Evolutionary conservation across 2,888 invertebrate genomes (phyloP).

Genomic region (Schrankia costaestrigalis): DNA sequence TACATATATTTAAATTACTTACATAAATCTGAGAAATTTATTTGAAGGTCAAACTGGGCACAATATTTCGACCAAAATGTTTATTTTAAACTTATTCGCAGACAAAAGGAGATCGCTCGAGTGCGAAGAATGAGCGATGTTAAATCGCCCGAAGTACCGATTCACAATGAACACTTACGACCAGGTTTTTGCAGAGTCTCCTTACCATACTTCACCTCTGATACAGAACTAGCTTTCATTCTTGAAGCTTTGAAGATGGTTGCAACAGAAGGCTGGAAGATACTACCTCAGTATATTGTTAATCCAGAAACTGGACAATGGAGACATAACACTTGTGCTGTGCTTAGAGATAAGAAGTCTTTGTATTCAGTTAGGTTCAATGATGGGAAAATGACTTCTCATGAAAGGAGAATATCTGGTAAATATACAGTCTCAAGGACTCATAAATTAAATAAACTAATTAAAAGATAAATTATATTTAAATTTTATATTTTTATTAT

Average conservation of each 20-base stretch:
- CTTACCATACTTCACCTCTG: slow-evolving; percentile 91
- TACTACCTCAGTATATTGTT: slow-evolving; percentile 92
- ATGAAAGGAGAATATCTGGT: slow-evolving; percentile 85
- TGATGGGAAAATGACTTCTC: slow-evolving; percentile 87
- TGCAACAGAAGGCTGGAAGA: slow-evolving; percentile 93
- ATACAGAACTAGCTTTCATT: slow-evolving; percentile 89
- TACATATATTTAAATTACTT: no score
- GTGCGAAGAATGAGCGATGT: slow-evolving; percentile 65
- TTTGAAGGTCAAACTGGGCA: slow-evolving; percentile 37
- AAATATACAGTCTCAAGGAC: slow-evolving; percentile 20
- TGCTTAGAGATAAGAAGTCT: slow-evolving; percentile 91
- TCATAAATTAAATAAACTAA: background rate
- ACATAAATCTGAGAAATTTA: slow-evolving; percentile 35
- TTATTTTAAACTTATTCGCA: slow-evolving; percentile 41
- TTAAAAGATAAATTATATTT: background rate
- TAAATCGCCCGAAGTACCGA: slow-evolving; percentile 66
- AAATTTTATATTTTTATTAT: slow-evolving; percentile 9
- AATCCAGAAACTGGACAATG: slow-evolving; percentile 94
- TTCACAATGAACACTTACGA: slow-evolving; percentile 85
- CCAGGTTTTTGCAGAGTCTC: slow-evolving; percentile 94
- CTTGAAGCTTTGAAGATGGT: slow-evolving; percentile 92
- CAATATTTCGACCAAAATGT: no score
- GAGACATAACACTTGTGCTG: slow-evolving; percentile 90
- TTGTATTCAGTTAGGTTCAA: slow-evolving; percentile 87
- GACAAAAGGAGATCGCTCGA: slow-evolving; percentile 70